A percentile compares a stretch with the other conserved stretches of the same genome.
phyloP scores from a whole-genome alignment of 2,888 invertebrate species.

The Gymnosoma rotundatum region DNA sequence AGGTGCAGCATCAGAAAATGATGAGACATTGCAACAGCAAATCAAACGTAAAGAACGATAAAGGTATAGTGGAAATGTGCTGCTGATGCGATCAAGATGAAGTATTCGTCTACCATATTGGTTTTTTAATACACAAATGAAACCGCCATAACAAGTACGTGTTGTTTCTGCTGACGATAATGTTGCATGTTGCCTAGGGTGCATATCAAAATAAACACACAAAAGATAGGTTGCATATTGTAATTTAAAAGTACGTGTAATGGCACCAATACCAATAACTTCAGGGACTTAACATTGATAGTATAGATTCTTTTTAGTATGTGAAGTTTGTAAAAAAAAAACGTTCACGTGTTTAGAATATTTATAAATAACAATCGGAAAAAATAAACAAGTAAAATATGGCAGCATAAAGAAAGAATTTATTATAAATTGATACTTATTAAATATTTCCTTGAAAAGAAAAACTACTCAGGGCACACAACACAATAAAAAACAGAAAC shows the following conservation, averaged over 20 bases:
- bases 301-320: background rate
- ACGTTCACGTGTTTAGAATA: slow-evolving; percentile 67
- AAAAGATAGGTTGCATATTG: slow-evolving; percentile 16
- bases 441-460: slow-evolving; percentile 4
- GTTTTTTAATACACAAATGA: slow-evolving; percentile 3
- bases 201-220: background rate
- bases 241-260: background rate
- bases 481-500: too few relatives aligned
- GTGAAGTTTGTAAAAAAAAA: background rate
- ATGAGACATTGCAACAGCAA: slow-evolving; percentile 14
- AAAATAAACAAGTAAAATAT: too few relatives aligned
- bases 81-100: slow-evolving; percentile 7
- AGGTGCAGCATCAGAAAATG: slow-evolving; percentile 32
- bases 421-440: slow-evolving; percentile 27
- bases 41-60: background rate
- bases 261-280: background rate
- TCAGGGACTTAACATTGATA: slow-evolving; percentile 5
- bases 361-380: slow-evolving; percentile 22
- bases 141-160: slow-evolving; percentile 52
- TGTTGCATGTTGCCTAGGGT: slow-evolving; percentile 17
- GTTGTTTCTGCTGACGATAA: slow-evolving; percentile 7
- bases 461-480: too few relatives aligned
- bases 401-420: background rate
- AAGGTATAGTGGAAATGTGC: background rate
- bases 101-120: background rate